Percentiles rank a stretch among this genome's conserved stretches.
Conservation (phyloP, 2,888 invertebrate species). For the Callimorpha dominula region DNA sequence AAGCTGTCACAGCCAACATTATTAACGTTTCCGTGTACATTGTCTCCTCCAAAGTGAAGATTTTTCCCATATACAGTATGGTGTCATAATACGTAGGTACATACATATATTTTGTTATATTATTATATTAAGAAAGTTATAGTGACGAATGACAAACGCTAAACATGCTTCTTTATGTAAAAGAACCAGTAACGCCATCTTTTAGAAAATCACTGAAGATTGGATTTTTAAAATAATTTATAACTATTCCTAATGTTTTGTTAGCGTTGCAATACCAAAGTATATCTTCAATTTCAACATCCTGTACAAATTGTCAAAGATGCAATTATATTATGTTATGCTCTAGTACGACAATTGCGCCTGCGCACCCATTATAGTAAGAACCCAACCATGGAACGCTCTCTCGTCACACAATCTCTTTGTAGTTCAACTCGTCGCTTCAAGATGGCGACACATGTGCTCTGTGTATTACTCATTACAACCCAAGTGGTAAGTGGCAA, state of each 20-base stretch:
- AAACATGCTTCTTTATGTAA: neutral
- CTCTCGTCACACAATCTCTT: slow-evolving; percentile 46
- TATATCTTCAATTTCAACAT: slow-evolving; percentile 44
- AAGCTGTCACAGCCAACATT: slow-evolving; percentile 14
- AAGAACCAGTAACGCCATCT: slow-evolving; percentile 60
- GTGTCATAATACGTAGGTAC: slow-evolving; percentile 7
- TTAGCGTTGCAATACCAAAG: neutral
- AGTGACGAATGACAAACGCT: neutral
- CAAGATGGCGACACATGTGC: slow-evolving; percentile 77
- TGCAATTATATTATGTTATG: slow-evolving; percentile 68
- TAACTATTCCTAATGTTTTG: neutral
- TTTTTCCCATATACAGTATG: slow-evolving; percentile 41
- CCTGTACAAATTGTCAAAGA: slow-evolving; percentile 58
- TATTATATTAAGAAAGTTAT: neutral
- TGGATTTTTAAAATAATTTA: neutral
- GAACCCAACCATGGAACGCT: slow-evolving; percentile 68
- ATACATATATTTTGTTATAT: neutral
- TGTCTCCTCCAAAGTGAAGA: slow-evolving; percentile 45
- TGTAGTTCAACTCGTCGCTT: slow-evolving; percentile 61
- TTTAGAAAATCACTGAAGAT: slow-evolving; percentile 7
- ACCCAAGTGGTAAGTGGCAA: slow-evolving; percentile 55
- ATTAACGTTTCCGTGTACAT: slow-evolving; percentile 53
- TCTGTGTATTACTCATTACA: slow-evolving; percentile 58
- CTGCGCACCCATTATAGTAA: slow-evolving; percentile 66
- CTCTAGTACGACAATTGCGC: slow-evolving; percentile 71